phyloP scores from a whole-genome alignment of 2,888 invertebrate species.

The Pilophorus perplexus region DNA sequence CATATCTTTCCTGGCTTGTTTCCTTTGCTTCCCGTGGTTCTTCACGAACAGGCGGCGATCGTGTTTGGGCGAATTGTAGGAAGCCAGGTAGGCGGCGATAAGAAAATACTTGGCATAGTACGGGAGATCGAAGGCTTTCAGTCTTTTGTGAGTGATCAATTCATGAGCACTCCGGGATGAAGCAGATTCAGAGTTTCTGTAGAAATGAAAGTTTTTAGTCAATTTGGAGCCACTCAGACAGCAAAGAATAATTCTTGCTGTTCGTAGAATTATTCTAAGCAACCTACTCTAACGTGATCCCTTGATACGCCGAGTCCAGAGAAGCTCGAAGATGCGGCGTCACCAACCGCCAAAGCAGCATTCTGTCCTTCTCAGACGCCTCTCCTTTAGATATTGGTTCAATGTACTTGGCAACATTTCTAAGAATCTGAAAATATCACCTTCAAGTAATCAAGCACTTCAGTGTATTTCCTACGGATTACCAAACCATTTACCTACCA shows the following conservation, averaged over 20 bases:
- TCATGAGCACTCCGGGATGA: background rate
- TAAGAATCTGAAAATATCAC: slow-evolving; percentile 50
- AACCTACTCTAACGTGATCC: slow-evolving; percentile 51
- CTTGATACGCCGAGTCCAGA: slow-evolving; percentile 73
- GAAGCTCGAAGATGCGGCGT: slow-evolving; percentile 71
- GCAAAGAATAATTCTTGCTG: too few relatives aligned
- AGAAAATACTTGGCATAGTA: slow-evolving; percentile 86
- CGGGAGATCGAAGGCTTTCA: slow-evolving; percentile 72
- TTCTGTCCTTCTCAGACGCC: slow-evolving; percentile 62
- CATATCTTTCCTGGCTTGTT: slow-evolving; percentile 57
- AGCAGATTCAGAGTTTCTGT: background rate
- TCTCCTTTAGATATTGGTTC: slow-evolving; percentile 71
- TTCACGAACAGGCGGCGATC: slow-evolving; percentile 83
- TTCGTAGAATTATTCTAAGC: background rate
- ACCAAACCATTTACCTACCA: slow-evolving; percentile 58
- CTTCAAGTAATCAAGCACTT: background rate
- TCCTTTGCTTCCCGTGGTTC: slow-evolving; percentile 66
- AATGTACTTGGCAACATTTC: slow-evolving; percentile 68
- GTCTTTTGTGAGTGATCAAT: slow-evolving; percentile 49
- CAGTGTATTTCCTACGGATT: background rate
- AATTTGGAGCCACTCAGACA: background rate
- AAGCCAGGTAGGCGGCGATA: slow-evolving; percentile 87
- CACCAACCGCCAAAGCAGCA: slow-evolving; percentile 76
- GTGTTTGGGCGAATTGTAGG: slow-evolving; percentile 84
- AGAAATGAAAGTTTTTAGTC: background rate